Percentiles rank a stretch among this genome's conserved stretches.
Conservation (phyloP, 1,140 invertebrate species). For the Dendroctonus ponderosae region DNA sequence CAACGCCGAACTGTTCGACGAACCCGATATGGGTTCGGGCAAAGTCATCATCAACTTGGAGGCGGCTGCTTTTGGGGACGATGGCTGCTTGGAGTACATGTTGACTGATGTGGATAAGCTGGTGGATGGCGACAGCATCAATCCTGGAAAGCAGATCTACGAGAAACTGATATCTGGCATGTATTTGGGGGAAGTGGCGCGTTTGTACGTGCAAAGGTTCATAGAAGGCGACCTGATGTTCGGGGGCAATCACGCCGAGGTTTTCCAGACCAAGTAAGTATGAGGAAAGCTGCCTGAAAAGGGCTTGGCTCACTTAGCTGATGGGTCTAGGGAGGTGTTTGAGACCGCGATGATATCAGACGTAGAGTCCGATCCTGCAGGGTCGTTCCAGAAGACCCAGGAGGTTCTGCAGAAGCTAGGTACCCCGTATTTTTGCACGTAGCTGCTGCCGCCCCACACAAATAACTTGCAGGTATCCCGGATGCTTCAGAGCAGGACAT, state of each 20-base stretch:
- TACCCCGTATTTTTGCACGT: too few species aligned
- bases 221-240: slow-evolving; percentile 57
- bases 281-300: too few species aligned
- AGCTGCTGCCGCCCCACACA: too few species aligned
- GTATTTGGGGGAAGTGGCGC: slow-evolving; percentile 84
- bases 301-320: too few species aligned
- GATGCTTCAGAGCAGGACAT: slow-evolving; percentile 65
- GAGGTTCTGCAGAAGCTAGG: slow-evolving; percentile 56
- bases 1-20: slow-evolving; percentile 59
- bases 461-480: slow-evolving; percentile 56
- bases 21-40: slow-evolving; percentile 61
- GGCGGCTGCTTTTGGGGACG: slow-evolving; percentile 96
- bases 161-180: slow-evolving; percentile 93
- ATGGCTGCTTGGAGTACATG: slow-evolving; percentile 82
- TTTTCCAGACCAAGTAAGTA: too few species aligned
- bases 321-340: too few species aligned
- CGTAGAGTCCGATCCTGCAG: slow-evolving; percentile 85
- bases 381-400: slow-evolving; percentile 77
- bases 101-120: slow-evolving; percentile 76
- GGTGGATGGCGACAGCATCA: slow-evolving; percentile 81
- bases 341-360: slow-evolving; percentile 75
- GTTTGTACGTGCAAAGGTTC: slow-evolving; percentile 75
- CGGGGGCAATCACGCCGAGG: too few species aligned
- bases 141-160: slow-evolving; percentile 73
- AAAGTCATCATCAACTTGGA: slow-evolving; percentile 91